These are phyloP conservation scores for Colinus virginianus DNA, from an alignment of 2,113 vertebrate species.

Conservation along the genomic window DNA sequence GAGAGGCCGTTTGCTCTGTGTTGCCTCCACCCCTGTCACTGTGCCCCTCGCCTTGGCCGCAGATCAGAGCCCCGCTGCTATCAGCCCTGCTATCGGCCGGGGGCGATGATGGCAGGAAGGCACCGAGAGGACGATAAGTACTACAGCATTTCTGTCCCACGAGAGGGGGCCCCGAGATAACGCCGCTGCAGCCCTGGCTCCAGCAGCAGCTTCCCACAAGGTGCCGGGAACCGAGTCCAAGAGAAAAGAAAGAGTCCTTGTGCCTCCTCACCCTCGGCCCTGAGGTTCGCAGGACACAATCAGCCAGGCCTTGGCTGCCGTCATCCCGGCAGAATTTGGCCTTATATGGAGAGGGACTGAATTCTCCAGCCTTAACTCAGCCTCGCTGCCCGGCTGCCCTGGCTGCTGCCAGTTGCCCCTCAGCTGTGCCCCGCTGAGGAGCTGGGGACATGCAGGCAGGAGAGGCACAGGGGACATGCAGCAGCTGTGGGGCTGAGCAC, in stretches of 20 bases:
- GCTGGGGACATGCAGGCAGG: constrained; percentile 37
- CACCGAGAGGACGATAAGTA: neutral
- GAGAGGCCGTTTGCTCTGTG: neutral
- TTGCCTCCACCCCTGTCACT: fast-evolving
- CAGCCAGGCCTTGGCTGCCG: neutral
- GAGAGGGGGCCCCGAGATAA: neutral
- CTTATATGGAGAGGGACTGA: constrained; percentile 57
- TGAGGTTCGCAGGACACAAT: neutral
- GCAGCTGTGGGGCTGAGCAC: neutral
- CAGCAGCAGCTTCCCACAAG: neutral
- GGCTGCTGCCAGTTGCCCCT: neutral
- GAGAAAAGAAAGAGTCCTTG: neutral
- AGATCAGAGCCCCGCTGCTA: constrained; percentile 16
- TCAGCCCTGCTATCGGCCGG: neutral
- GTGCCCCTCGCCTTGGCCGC: neutral
- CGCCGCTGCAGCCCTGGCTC: neutral
- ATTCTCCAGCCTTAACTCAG: neutral
- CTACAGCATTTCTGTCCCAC: neutral
- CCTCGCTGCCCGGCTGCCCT: neutral
- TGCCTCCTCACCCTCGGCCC: neutral
- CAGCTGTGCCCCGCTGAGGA: constrained; percentile 15
- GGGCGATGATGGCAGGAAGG: neutral
- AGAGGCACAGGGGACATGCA: neutral
- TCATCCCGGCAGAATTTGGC: neutral
- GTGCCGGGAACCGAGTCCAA: neutral